These are phyloP conservation scores for Pseudoatta argentina DNA, from an alignment of 1,140 invertebrate species.

Conservation along the genomic window DNA sequence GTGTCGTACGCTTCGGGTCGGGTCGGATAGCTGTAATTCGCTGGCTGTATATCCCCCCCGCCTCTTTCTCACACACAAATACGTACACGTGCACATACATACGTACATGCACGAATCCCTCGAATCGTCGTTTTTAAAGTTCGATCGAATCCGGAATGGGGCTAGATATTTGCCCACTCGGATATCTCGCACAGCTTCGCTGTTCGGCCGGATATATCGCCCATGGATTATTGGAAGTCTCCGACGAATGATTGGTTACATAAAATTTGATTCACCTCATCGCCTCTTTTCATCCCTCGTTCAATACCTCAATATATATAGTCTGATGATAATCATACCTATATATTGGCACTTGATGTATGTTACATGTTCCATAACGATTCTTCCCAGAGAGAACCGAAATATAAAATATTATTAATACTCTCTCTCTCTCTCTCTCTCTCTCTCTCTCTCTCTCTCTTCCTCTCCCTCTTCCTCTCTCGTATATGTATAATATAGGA, in stretches of 20 bases:
- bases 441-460: no score
- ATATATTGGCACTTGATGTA: neutral
- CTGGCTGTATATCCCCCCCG: conserved; percentile 59
- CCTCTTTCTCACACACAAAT: neutral
- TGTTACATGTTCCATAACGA: neutral
- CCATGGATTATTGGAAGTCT: conserved; percentile 67
- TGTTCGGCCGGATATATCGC: conserved; percentile 61
- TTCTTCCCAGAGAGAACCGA: neutral
- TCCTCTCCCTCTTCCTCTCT: no score
- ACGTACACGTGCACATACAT: neutral
- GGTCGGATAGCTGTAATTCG: conserved; percentile 78
- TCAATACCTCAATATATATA: neutral
- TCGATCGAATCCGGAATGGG: conserved; percentile 62
- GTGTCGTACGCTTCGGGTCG: conserved; percentile 68
- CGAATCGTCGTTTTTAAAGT: conserved; percentile 65
- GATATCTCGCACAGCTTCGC: conserved; percentile 62
- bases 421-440: no score
- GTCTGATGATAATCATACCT: neutral
- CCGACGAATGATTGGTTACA: conserved; percentile 62
- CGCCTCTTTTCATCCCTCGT: conserved; percentile 31
- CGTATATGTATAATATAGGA: neutral
- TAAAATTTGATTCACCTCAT: conserved; percentile 62
- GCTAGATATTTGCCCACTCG: conserved; percentile 64
- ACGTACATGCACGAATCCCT: conserved; percentile 17
- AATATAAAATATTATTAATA: neutral